Conservation (phyloP, 2,888 invertebrate species). For the Parelbella ahira region DNA sequence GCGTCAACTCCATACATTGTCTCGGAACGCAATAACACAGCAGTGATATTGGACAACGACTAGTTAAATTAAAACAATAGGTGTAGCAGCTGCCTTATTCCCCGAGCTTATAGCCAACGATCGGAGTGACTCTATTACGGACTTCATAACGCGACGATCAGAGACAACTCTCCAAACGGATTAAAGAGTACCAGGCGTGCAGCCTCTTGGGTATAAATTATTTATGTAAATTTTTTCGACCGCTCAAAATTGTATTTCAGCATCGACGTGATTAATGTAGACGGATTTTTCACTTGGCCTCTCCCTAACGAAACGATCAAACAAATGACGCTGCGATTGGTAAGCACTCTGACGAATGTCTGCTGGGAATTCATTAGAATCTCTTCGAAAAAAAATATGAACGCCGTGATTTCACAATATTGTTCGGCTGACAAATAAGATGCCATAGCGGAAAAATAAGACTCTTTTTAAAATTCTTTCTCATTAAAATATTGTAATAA, state of each 20-base stretch:
- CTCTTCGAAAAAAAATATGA: conserved; percentile 41
- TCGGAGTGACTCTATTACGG: conserved; percentile 2
- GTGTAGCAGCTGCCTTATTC: too few species aligned
- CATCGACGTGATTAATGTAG: conserved; percentile 72
- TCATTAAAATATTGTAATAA: conserved; percentile 29
- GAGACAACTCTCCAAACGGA: conserved; percentile 38
- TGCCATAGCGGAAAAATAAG: conserved; percentile 35
- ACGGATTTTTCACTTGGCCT: conserved; percentile 71
- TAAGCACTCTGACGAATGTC: conserved; percentile 54
- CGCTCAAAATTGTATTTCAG: conserved; percentile 72
- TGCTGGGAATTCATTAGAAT: conserved; percentile 66
- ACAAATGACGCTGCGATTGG: conserved; percentile 67
- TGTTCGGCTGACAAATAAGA: conserved; percentile 44
- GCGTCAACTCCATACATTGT: too few species aligned
- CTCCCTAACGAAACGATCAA: conserved; percentile 64
- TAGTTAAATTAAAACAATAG: too few species aligned
- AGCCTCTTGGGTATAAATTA: conserved; percentile 72
- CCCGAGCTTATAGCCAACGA: too few species aligned
- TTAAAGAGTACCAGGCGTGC: conserved; percentile 48
- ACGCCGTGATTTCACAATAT: conserved; percentile 48
- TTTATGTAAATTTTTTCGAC: conserved; percentile 75
- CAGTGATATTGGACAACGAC: too few species aligned
- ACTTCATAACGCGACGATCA: conserved; percentile 9
- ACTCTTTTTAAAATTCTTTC: conserved; percentile 31
- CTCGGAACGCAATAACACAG: too few species aligned